These are phyloP conservation scores for Parapsyche elsis DNA, from an alignment of 1,140 invertebrate genomes.

Conservation along the genomic window DNA sequence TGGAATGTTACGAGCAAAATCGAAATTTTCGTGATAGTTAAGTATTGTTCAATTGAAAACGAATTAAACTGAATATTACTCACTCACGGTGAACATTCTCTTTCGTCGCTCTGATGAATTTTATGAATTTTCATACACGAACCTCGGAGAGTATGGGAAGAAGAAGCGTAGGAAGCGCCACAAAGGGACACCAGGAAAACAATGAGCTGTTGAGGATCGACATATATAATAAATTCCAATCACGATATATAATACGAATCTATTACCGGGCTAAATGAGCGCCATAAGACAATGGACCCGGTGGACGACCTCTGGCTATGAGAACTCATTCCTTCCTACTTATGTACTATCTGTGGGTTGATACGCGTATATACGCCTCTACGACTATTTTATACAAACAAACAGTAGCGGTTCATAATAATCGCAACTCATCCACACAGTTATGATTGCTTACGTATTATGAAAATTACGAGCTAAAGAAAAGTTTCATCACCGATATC, in stretches of 20 bases:
- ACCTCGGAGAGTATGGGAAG: neutral
- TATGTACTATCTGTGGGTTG: neutral
- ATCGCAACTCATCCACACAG: no score
- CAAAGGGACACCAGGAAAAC: neutral
- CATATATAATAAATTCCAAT: slow-evolving; percentile 10
- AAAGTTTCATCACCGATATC: no score
- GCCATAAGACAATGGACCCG: slow-evolving; percentile 5
- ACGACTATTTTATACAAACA: neutral
- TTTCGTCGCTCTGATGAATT: no score
- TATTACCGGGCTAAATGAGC: slow-evolving; percentile 13
- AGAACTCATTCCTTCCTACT: neutral
- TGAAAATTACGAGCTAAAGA: no score
- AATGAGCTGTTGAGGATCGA: neutral
- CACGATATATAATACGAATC: slow-evolving; percentile 16
- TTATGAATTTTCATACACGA: no score
- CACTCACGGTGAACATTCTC: no score
- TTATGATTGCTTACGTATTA: no score
- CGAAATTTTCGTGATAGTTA: no score
- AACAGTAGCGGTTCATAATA: neutral
- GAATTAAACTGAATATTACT: no score
- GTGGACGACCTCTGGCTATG: slow-evolving; percentile 2
- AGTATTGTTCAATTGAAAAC: no score
- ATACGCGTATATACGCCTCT: neutral
- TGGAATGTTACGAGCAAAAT: no score
- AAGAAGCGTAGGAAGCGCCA: neutral